Evolutionary conservation across 2,888 invertebrate species (phyloP).

Genomic region (Furcula furcula): DNA sequence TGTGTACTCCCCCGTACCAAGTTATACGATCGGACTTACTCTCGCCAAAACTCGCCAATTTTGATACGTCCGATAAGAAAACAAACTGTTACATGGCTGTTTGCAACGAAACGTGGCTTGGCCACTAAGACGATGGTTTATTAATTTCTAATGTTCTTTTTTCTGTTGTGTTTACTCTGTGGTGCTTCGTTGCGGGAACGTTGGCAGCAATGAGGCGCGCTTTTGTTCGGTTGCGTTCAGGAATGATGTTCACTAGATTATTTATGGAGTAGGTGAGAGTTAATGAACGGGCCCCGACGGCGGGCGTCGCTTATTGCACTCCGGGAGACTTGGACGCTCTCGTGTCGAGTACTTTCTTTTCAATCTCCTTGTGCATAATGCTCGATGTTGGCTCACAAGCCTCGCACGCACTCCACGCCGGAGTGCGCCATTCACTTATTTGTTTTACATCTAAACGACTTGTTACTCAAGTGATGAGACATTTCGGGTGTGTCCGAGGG

Average conservation of each 20-base stretch:
- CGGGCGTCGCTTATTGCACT: slow-evolving; percentile 76
- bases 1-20: slow-evolving; percentile 53
- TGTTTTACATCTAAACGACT: slow-evolving; percentile 71
- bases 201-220: slow-evolving; percentile 41
- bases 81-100: slow-evolving; percentile 49
- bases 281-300: slow-evolving; percentile 69
- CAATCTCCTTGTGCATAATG: slow-evolving; percentile 78
- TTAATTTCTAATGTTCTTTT: slow-evolving; percentile 36
- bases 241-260: slow-evolving; percentile 49
- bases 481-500: slow-evolving; percentile 64
- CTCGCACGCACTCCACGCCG: slow-evolving; percentile 56
- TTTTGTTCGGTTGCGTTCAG: slow-evolving; percentile 45
- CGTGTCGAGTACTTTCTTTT: slow-evolving; percentile 74
- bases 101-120: slow-evolving; percentile 43
- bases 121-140: slow-evolving; percentile 51
- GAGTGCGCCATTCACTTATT: slow-evolving; percentile 70
- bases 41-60: slow-evolving; percentile 49
- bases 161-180: slow-evolving; percentile 47
- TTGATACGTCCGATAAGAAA: slow-evolving; percentile 57
- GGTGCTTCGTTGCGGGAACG: slow-evolving; percentile 43
- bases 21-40: slow-evolving; percentile 36
- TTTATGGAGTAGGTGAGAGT: slow-evolving; percentile 67
- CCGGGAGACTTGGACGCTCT: slow-evolving; percentile 71
- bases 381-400: slow-evolving; percentile 58
- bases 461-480: slow-evolving; percentile 57